Evolutionary conservation across 2,888 invertebrate species (phyloP).

Genomic region (Anarsia innoxiella): DNA sequence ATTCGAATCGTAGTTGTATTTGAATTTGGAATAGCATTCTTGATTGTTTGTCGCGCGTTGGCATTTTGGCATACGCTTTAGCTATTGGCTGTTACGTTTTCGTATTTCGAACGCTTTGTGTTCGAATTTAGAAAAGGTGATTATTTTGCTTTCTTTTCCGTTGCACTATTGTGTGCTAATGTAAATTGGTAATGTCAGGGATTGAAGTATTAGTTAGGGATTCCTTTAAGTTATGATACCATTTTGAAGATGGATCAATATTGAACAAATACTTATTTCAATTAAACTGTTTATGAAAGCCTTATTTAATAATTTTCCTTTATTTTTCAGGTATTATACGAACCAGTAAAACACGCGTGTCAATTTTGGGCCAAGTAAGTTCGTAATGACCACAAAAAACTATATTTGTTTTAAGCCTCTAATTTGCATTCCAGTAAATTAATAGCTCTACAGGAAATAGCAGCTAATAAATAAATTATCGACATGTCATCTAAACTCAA

Average conservation of each 20-base stretch:
- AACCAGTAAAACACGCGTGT: too few species aligned
- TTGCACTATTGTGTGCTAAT: slow-evolving; percentile 67
- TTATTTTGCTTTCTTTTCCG: slow-evolving; percentile 63
- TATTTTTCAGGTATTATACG: too few species aligned
- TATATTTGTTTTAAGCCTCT: too few species aligned
- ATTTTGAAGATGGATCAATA: too few species aligned
- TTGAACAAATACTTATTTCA: too few species aligned
- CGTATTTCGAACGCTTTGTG: slow-evolving; percentile 65
- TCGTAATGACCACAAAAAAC: too few species aligned
- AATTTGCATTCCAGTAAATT: too few species aligned
- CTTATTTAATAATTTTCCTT: too few species aligned
- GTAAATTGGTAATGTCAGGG: slow-evolving; percentile 42
- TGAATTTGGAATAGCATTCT: slow-evolving; percentile 65
- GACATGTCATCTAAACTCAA: slow-evolving; percentile 32
- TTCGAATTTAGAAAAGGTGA: slow-evolving; percentile 70
- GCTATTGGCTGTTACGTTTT: slow-evolving; percentile 61
- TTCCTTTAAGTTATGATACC: neutral
- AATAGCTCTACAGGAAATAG: slow-evolving; percentile 21
- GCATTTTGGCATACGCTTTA: slow-evolving; percentile 65
- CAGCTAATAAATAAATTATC: neutral
- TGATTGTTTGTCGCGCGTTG: slow-evolving; percentile 60
- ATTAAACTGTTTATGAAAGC: too few species aligned
- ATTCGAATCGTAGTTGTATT: slow-evolving; percentile 40
- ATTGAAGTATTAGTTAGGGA: neutral
- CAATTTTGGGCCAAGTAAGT: too few species aligned